Conservation (phyloP, 2,113 vertebrate species). For the Suricata suricatta region DNA sequence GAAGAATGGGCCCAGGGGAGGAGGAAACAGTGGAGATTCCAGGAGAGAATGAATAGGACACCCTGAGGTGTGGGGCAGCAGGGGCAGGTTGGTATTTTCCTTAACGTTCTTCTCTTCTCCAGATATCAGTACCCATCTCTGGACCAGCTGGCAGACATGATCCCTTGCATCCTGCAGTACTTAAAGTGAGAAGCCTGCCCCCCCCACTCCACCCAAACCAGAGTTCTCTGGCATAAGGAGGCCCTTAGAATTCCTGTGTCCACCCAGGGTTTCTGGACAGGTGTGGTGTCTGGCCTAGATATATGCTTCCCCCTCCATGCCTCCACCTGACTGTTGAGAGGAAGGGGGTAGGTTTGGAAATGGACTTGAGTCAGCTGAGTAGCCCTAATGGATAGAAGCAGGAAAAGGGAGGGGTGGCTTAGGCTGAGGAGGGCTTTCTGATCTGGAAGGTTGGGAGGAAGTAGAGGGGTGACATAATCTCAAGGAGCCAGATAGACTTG, state of each 20-base stretch:
- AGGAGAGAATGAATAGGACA: not conserved
- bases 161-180: conserved; percentile 91
- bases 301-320: not conserved
- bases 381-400: not conserved
- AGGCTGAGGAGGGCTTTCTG: not conserved
- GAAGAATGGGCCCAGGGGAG: not conserved
- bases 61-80: accelerated
- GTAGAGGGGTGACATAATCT: conserved; percentile 2
- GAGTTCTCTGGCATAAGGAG: not conserved
- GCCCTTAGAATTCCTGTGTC: not conserved
- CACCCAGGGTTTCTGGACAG: not conserved
- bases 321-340: not conserved
- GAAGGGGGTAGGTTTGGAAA: not conserved
- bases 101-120: not conserved
- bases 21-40: not conserved
- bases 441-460: conserved; percentile 7
- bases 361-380: not conserved
- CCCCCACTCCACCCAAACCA: not conserved
- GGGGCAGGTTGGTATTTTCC: not conserved
- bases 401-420: not conserved
- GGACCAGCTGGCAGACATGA: conserved; percentile 94
- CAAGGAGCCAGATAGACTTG: conserved; percentile 61
- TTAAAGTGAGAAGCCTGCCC: conserved; percentile 89
- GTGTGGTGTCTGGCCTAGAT: not conserved
- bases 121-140: conserved; percentile 93